These are phyloP conservation scores for Tapirus terrestris DNA, from an alignment of 2,113 vertebrate genomes.

Conservation along the genomic window DNA sequence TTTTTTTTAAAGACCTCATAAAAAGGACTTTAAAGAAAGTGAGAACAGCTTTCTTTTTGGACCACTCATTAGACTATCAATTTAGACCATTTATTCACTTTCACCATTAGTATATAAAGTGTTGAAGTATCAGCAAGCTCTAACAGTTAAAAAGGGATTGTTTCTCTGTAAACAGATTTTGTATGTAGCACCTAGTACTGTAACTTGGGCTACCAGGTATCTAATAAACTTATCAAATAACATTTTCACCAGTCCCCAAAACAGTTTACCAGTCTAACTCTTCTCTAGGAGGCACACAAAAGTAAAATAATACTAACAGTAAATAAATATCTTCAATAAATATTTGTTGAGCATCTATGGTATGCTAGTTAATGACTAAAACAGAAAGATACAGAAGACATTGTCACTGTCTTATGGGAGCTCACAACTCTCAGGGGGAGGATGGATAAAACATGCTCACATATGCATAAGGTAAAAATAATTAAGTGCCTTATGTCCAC, in stretches of 20 bases:
- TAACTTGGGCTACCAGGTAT: neutral
- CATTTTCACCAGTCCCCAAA: neutral
- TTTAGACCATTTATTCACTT: neutral
- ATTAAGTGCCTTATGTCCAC: neutral
- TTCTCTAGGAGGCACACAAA: neutral
- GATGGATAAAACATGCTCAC: neutral
- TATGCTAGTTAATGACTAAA: neutral
- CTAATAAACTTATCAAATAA: neutral
- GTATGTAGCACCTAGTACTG: neutral
- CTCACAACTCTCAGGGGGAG: neutral
- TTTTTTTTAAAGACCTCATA: neutral
- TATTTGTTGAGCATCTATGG: neutral
- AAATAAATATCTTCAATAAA: neutral
- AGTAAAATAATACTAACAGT: neutral
- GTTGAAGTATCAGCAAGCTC: neutral
- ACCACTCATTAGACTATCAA: neutral
- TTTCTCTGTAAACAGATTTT: neutral
- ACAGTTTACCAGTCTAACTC: neutral
- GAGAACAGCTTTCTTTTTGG: neutral
- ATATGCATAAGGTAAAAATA: neutral
- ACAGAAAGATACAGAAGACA: neutral
- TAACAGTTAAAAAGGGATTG: neutral
- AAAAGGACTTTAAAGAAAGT: neutral
- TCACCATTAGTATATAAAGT: neutral
- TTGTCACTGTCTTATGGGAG: neutral